phyloP scores from a whole-genome alignment of 2,888 invertebrate genomes.

The Oscheius onirici region DNA sequence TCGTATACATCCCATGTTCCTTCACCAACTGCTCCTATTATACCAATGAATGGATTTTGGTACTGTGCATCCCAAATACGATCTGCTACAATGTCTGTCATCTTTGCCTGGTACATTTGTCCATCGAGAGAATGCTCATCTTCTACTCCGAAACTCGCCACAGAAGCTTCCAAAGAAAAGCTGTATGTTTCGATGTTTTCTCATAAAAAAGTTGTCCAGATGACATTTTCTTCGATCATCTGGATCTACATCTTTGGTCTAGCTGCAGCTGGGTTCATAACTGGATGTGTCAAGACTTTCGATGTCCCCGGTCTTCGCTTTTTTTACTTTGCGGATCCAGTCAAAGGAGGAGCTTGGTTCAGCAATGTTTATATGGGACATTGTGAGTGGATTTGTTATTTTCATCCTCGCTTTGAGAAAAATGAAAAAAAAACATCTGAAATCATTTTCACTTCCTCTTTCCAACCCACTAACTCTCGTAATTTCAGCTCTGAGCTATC shows the following conservation, averaged over 20 bases:
- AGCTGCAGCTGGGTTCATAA: background rate
- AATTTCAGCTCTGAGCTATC: background rate
- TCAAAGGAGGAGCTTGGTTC: background rate
- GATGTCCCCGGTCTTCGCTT: background rate
- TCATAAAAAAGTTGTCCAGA: background rate
- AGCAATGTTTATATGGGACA: background rate
- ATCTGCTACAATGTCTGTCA: conserved; percentile 5
- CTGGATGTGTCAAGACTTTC: background rate
- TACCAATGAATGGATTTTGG: background rate
- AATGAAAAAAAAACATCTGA: too few species aligned
- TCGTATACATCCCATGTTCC: background rate
- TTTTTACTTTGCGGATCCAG: background rate
- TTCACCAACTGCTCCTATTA: background rate
- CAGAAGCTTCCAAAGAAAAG: background rate
- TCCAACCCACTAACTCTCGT: too few species aligned
- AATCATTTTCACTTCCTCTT: too few species aligned
- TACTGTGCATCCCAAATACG: background rate
- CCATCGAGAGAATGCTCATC: background rate
- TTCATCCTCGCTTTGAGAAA: too few species aligned
- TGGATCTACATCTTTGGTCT: background rate
- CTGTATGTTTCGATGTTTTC: background rate
- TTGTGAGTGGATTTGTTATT: too few species aligned
- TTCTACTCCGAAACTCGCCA: background rate
- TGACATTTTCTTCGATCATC: background rate
- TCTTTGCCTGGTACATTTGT: background rate